A percentile compares a stretch with the other conserved stretches of the same genome.
These are phyloP conservation scores for Stylophora pistillata DNA, from an alignment of 64 coral and sea anemone species.

Conservation along the genomic window DNA sequence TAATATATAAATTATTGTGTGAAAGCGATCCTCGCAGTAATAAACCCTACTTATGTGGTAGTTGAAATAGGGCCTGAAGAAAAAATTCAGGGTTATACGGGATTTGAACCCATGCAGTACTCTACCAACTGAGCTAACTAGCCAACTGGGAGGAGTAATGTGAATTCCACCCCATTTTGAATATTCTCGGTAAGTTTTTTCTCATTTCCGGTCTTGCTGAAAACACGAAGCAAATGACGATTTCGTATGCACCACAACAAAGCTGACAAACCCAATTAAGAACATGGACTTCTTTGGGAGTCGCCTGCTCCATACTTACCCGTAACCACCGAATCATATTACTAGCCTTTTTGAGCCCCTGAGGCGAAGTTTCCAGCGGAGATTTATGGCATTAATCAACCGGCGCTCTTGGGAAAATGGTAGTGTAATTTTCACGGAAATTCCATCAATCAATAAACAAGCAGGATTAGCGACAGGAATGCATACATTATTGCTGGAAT, in stretches of 20 bases:
- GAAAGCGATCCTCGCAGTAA: no score
- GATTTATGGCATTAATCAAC: background rate
- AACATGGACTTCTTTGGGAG: slow-evolving; percentile 19
- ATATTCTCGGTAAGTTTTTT: slow-evolving; percentile 41
- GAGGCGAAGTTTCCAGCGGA: no score
- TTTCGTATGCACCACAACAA: slow-evolving; percentile 23
- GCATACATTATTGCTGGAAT: no score
- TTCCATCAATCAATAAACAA: background rate
- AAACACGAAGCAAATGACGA: slow-evolving; percentile 21
- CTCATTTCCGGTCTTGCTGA: background rate
- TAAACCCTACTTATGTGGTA: no score
- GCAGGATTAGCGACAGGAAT: no score
- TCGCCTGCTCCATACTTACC: slow-evolving; percentile 14
- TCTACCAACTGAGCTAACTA: no score
- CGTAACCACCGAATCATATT: background rate
- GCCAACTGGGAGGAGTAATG: no score
- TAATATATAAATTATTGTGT: no score
- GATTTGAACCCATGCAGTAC: no score
- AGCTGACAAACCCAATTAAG: slow-evolving; percentile 6
- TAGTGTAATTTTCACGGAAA: background rate
- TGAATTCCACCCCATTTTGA: no score
- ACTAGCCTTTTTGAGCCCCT: background rate
- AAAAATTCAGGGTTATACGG: no score
- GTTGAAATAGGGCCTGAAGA: no score
- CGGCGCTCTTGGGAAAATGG: background rate